Evolutionary conservation across 2,888 invertebrate genomes (phyloP), one percentile per base, ranked within the genome.

Genomic region (Drosophila subsilvestris): DNA sequence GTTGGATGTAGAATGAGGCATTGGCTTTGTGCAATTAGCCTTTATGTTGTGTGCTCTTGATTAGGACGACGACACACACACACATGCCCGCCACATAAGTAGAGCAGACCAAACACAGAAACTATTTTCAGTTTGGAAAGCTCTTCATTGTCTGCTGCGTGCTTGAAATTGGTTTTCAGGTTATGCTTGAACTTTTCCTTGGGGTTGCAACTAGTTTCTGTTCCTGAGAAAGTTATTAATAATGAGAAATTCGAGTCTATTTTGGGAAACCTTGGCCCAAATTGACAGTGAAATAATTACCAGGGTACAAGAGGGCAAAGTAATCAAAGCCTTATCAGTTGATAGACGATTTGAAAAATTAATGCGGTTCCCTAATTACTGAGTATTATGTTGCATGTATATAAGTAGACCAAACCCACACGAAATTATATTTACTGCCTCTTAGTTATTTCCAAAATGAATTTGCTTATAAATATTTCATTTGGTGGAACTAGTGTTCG

Each of bases 11-110:
- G 22, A 49, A 63, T 79, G 60, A 49, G 57, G 45, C 44, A 18
- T 76, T 79, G 74, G 74, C 80, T 77, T 81, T 82, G 80, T 80
- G 70, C 80, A 81, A 81, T 82, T 82, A 81, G 75, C 63, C 65
- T 74, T 74, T 76, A 62, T 83, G 45, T 69, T 63, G 72, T 80
- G 53, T 75, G 74, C 63, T 74, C 72, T 66, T 84, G 79, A 84
- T 84, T 79, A 71, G 62, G 44, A 49, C 37, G 22, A 5, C 25
- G 6, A 8, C 37, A 37, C 59, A 25, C 18, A 25, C 22, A 42
- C 49, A 55, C 61, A 55, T 14, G 27, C 5, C 42, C 10, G 27
- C 9, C 5, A 43, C 45, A 58, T 14, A 56, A 67, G 20, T 50
- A 12, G 45, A 27, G 44, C 22, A 32, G 7, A 27, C 7, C 27